Evolutionary conservation across 2,888 invertebrate genomes (phyloP).

Genomic region (Linnaemya vulpina): DNA sequence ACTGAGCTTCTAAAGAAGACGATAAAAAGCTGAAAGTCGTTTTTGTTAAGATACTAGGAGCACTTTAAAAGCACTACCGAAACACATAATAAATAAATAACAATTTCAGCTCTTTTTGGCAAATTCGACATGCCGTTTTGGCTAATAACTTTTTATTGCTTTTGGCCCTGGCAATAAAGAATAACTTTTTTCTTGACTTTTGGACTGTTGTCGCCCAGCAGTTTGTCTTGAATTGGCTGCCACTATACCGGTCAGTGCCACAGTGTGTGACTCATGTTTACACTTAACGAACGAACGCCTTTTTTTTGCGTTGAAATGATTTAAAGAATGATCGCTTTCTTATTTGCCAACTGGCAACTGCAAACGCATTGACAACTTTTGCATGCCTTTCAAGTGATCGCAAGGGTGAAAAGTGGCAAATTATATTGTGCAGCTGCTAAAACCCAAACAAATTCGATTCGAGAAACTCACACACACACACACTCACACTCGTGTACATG

Average conservation of each 20-base stretch:
- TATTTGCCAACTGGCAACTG: not conserved
- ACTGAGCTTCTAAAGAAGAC: constrained; percentile 59
- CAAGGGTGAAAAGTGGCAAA: constrained; percentile 62
- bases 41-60: not conserved
- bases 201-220: not conserved
- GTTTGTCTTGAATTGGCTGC: not conserved
- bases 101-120: not conserved
- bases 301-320: constrained; percentile 1
- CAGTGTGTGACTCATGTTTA: constrained; percentile 3
- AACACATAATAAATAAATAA: not conserved
- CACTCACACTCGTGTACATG: not conserved
- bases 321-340: constrained; percentile 28
- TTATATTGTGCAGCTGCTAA: constrained; percentile 69
- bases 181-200: too few relatives aligned
- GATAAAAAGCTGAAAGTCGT: constrained; percentile 14
- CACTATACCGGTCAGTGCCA: not conserved
- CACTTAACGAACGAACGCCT: not conserved
- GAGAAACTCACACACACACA: not conserved
- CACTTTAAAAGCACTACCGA: constrained; percentile 32
- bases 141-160: not conserved
- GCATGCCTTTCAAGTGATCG: constrained; percentile 31
- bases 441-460: constrained; percentile 67
- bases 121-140: not conserved
- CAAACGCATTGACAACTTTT: constrained; percentile 46
- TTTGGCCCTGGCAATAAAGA: not conserved